A percentile compares a stretch with the other conserved stretches of the same genome.
phyloP scores from a whole-genome alignment of 2,888 invertebrate species.

The Morpho achilles region DNA sequence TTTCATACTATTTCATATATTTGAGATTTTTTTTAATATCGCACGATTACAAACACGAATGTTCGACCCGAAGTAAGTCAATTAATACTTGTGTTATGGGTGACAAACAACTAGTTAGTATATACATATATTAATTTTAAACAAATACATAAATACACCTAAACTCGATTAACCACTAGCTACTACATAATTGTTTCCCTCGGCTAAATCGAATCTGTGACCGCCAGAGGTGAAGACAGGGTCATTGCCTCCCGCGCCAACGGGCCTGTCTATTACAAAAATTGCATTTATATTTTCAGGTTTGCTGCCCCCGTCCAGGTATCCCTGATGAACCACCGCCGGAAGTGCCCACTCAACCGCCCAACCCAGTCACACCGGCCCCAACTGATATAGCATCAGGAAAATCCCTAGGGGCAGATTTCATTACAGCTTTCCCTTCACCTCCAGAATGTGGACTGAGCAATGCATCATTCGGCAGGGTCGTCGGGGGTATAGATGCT shows the following conservation, averaged over 20 bases:
- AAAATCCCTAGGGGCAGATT: slow-evolving; percentile 36
- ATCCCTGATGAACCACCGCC: slow-evolving; percentile 33
- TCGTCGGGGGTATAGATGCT: slow-evolving; percentile 86
- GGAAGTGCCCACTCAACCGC: slow-evolving; percentile 25
- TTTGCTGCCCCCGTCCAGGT: slow-evolving; percentile 54
- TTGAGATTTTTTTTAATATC: too few species aligned
- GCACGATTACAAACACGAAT: too few species aligned
- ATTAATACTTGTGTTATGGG: too few species aligned
- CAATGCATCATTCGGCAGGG: slow-evolving; percentile 75
- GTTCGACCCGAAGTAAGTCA: too few species aligned
- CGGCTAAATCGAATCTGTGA: background rate
- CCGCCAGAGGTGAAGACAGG: background rate
- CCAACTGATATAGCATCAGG: slow-evolving; percentile 22
- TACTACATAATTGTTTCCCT: too few species aligned
- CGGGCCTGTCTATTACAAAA: too few species aligned
- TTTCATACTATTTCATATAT: too few species aligned
- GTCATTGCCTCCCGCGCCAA: too few species aligned
- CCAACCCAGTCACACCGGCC: slow-evolving; percentile 21
- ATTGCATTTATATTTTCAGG: slow-evolving; percentile 35
- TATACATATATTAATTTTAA: too few species aligned
- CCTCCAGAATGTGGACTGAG: slow-evolving; percentile 82
- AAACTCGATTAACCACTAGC: too few species aligned
- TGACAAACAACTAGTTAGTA: too few species aligned
- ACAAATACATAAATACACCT: too few species aligned
- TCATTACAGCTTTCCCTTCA: slow-evolving; percentile 45